Percentiles rank a stretch among this genome's conserved stretches.
Conservation (phyloP, 2,888 invertebrate species). For the Acanthoscelides obtectus region DNA sequence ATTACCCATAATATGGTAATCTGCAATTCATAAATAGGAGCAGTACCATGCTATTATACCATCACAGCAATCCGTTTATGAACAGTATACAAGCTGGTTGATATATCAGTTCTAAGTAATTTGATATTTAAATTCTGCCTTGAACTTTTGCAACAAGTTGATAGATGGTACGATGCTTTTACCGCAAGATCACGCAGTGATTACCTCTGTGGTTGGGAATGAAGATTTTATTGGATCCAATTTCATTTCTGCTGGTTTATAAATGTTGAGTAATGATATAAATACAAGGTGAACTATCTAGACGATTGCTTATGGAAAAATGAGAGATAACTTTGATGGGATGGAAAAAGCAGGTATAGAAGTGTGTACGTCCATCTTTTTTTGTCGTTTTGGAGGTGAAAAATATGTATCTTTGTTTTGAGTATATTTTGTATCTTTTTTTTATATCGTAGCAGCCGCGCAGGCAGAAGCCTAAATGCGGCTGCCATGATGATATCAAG, state of each 20-base stretch:
- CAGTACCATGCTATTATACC: neutral
- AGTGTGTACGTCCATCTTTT: too few species aligned
- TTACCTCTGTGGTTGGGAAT: neutral
- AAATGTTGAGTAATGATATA: neutral
- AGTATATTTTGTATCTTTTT: too few species aligned
- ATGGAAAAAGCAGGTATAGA: too few species aligned
- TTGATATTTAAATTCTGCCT: neutral
- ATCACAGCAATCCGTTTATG: neutral
- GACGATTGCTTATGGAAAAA: neutral
- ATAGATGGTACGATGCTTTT: neutral
- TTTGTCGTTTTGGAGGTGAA: too few species aligned
- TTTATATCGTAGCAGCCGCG: too few species aligned
- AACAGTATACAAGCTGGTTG: neutral
- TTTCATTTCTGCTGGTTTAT: neutral
- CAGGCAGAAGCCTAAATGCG: too few species aligned
- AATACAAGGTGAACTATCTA: neutral
- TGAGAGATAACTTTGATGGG: too few species aligned
- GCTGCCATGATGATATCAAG: too few species aligned
- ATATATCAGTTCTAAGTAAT: neutral
- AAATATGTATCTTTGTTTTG: too few species aligned
- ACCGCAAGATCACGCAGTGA: too few species aligned
- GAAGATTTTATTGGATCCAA: neutral
- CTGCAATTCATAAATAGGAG: neutral
- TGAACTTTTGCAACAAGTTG: neutral
- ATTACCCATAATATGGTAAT: neutral